Conservation (phyloP, 2,797 vertebrate genomes). For the Acropternis orthonyx region DNA sequence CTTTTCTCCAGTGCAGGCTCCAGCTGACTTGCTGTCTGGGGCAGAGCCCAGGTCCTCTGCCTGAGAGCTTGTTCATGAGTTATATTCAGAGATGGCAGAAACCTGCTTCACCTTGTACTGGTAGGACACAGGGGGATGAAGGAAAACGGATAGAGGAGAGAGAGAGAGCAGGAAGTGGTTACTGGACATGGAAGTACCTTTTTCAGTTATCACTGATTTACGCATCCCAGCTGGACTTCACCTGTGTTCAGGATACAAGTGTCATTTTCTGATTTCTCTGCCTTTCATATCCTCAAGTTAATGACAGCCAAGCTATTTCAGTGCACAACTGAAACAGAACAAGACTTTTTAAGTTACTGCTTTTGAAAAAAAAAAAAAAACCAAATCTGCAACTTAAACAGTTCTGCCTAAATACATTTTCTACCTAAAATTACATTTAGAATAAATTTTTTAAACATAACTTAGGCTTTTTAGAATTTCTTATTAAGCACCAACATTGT, state of each 20-base stretch:
- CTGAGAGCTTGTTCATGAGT: no score
- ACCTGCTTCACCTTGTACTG: no score
- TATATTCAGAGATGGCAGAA: no score
- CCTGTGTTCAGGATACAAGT: not conserved
- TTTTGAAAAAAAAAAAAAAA: not conserved
- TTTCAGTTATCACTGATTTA: not conserved
- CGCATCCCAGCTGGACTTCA: not conserved
- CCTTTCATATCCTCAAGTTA: not conserved
- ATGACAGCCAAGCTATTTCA: not conserved
- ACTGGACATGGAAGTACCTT: not conserved
- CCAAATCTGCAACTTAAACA: not conserved
- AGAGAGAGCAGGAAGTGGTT: not conserved
- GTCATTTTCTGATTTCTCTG: not conserved
- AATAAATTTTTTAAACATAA: not conserved
- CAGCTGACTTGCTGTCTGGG: no score
- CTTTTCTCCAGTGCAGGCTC: no score
- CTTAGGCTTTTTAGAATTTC: not conserved
- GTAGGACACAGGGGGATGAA: not conserved
- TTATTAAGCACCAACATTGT: not conserved
- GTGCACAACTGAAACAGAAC: not conserved
- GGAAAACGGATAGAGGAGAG: not conserved
- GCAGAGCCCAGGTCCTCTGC: no score
- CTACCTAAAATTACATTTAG: not conserved
- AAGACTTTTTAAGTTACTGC: not conserved
- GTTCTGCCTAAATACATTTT: not conserved